Evolutionary conservation across 2,113 vertebrate genomes (phyloP).

Genomic region (Phoxinus phoxinus): DNA sequence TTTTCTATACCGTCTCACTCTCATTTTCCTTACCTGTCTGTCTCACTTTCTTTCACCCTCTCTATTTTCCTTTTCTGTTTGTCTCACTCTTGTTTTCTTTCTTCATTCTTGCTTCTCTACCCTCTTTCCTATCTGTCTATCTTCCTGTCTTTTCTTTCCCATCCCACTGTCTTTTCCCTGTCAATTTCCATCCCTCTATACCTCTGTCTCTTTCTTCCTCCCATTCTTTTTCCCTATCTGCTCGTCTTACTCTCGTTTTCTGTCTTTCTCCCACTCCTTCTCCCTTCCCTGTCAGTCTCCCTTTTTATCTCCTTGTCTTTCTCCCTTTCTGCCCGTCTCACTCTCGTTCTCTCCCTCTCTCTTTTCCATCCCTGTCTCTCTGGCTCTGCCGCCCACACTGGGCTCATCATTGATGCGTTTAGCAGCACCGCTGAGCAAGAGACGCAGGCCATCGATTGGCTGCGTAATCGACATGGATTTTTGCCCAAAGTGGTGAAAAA

Average conservation of each 20-base stretch:
- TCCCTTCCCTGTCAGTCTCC: not conserved
- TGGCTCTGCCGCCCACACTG: constrained; percentile 34
- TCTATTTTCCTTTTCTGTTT: not conserved
- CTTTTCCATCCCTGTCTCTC: constrained; percentile 28
- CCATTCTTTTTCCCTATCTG: not conserved
- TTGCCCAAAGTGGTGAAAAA: constrained; percentile 58
- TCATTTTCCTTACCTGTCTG: too few species aligned
- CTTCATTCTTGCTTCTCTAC: not conserved
- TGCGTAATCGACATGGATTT: constrained; percentile 59
- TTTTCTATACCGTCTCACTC: not conserved
- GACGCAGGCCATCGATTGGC: constrained; percentile 55
- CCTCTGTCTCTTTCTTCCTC: not conserved
- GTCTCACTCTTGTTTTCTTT: not conserved
- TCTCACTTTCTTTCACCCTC: not conserved
- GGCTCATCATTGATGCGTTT: constrained; percentile 55
- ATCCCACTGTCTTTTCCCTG: not conserved
- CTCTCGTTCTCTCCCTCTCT: not conserved
- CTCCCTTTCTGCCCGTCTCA: not conserved
- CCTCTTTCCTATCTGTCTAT: not conserved
- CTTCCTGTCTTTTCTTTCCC: not conserved
- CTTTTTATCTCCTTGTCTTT: constrained; percentile 7
- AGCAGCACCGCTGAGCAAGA: constrained; percentile 50
- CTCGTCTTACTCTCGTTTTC: not conserved
- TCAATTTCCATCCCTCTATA: not conserved
- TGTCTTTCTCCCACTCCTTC: not conserved